These are phyloP conservation scores for Gallirallus australis DNA, from an alignment of 2,797 vertebrate genomes.

Conservation along the genomic window DNA sequence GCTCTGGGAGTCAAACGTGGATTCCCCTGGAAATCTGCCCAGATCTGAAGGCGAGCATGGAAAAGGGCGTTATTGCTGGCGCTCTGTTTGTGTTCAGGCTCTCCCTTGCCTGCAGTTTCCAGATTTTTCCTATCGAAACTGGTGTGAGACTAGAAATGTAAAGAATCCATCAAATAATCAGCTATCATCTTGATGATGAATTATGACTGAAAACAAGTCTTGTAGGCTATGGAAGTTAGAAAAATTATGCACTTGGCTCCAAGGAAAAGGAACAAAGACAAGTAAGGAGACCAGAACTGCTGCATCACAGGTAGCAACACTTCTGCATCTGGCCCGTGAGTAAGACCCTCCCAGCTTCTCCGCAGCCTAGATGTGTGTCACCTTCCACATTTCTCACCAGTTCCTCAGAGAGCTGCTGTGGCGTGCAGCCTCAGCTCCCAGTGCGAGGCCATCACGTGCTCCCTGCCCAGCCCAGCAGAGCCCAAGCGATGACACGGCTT, in stretches of 20 bases:
- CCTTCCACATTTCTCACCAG: neutral
- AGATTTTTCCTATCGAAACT: neutral
- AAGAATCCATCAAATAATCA: neutral
- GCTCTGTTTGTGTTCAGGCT: neutral
- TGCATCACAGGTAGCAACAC: neutral
- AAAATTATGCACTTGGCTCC: neutral
- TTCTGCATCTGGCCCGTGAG: neutral
- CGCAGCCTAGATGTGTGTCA: neutral
- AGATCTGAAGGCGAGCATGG: neutral
- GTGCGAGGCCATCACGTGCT: neutral
- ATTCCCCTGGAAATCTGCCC: constrained; percentile 27
- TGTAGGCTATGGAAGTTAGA: neutral
- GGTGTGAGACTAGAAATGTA: neutral
- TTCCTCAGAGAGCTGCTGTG: neutral
- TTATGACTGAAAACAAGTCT: neutral
- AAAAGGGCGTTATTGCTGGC: neutral
- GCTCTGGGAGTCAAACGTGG: neutral
- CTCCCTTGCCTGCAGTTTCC: neutral
- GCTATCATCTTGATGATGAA: neutral
- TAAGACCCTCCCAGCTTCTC: neutral
- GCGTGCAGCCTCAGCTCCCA: neutral
- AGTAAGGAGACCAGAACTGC: neutral
- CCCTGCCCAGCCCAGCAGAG: neutral
- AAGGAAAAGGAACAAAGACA: neutral
- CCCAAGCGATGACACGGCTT: neutral